Evolutionary conservation across 2,888 invertebrate genomes (phyloP).

Genomic region (Trichogramma dendrolimi): DNA sequence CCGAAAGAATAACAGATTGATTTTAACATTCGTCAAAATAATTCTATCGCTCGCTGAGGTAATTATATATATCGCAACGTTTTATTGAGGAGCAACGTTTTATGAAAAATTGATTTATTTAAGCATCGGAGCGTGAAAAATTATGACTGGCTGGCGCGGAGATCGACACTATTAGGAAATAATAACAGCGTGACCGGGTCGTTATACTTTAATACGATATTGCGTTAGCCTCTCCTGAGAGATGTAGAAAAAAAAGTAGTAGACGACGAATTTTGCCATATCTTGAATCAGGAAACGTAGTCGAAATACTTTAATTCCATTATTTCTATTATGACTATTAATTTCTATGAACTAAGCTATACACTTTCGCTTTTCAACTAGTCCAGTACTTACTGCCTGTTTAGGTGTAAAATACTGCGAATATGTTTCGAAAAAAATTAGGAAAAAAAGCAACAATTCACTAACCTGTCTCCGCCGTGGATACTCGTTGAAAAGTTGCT

Average conservation of each 20-base stretch:
- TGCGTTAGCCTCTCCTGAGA: conserved; percentile 13
- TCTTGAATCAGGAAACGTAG: too few species aligned
- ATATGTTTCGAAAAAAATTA: too few species aligned
- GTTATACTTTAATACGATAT: conserved; percentile 10
- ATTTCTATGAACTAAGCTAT: conserved; percentile 1
- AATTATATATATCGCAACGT: too few species aligned
- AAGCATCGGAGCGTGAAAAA: conserved; percentile 12
- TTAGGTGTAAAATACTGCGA: too few species aligned
- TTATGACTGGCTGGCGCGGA: conserved; percentile 5
- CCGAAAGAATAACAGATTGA: too few species aligned
- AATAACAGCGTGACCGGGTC: conserved; percentile 15
- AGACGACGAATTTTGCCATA: not conserved
- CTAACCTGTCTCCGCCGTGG: conserved; percentile 50
- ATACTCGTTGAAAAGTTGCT: conserved; percentile 47
- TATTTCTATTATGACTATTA: not conserved
- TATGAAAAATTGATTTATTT: not conserved
- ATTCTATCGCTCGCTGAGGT: too few species aligned
- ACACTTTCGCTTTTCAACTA: not conserved
- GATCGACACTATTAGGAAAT: conserved; percentile 8
- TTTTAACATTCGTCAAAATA: too few species aligned
- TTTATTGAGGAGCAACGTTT: too few species aligned
- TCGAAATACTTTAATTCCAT: too few species aligned
- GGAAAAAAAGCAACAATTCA: conserved; percentile 2
- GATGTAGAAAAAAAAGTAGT: conserved; percentile 10
- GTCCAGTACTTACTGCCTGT: too few species aligned